Percentiles rank a stretch among this genome's conserved stretches.
These are phyloP conservation scores for Todiramphus chloris DNA, from an alignment of 2,113 vertebrate species.

Conservation along the genomic window DNA sequence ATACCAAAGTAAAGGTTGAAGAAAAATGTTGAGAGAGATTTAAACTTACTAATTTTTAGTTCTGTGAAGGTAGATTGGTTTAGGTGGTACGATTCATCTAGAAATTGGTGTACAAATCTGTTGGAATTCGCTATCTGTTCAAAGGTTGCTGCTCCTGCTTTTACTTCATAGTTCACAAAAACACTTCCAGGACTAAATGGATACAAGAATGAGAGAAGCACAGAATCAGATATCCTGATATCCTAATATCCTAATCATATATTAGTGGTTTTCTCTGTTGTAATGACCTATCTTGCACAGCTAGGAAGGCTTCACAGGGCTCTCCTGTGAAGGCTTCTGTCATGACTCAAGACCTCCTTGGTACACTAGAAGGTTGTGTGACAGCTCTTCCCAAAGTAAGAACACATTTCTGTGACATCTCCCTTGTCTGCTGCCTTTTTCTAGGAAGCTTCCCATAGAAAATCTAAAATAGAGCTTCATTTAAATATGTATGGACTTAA, in stretches of 20 bases:
- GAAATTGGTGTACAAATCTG: not conserved
- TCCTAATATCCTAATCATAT: not conserved
- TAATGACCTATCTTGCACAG: not conserved
- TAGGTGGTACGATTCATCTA: constrained; percentile 33
- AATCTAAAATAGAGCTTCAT: not conserved
- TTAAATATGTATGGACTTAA: not conserved
- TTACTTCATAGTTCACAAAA: constrained; percentile 53
- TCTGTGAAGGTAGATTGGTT: constrained; percentile 9
- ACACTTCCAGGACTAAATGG: constrained; percentile 71
- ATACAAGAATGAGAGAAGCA: not conserved
- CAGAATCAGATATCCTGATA: not conserved
- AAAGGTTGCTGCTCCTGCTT: not conserved
- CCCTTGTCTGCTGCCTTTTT: not conserved
- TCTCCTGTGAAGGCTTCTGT: not conserved
- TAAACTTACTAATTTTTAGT: constrained; percentile 35
- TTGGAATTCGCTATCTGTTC: constrained; percentile 35
- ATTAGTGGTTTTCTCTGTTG: not conserved
- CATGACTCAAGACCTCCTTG: not conserved
- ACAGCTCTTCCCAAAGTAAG: not conserved
- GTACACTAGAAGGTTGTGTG: not conserved
- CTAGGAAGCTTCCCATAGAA: not conserved
- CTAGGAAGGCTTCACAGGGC: not conserved
- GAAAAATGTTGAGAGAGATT: not conserved
- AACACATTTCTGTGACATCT: not conserved
- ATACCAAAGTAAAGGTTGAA: not conserved